phyloP scores from a whole-genome alignment of 2,113 vertebrate species.

The Illadopsis cleaveri region DNA sequence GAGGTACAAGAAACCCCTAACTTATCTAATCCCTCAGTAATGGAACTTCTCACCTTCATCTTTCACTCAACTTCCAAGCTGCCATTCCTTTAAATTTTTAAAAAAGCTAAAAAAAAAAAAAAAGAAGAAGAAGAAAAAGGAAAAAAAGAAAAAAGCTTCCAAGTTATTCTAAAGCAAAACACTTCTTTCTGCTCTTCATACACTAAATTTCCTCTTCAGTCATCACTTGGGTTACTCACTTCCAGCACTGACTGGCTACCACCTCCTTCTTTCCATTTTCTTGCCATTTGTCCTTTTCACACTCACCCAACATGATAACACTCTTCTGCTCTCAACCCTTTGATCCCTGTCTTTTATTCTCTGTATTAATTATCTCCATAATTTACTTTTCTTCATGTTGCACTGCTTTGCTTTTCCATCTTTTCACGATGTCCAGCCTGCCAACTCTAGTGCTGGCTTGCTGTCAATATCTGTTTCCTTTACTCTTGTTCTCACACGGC shows the following conservation, averaged over 20 bases:
- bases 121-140: rapidly evolving
- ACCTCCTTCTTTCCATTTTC: not conserved
- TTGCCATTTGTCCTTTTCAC: not conserved
- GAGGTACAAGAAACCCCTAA: not conserved
- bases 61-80: not conserved
- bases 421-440: not conserved
- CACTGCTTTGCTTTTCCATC: not conserved
- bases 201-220: not conserved
- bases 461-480: constrained; percentile 21
- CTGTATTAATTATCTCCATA: not conserved
- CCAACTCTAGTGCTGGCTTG: not conserved
- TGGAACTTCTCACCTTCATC: not conserved
- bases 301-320: not conserved
- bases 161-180: not conserved
- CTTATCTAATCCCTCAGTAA: not conserved
- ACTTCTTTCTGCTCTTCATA: not conserved
- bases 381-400: not conserved
- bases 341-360: not conserved
- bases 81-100: not conserved
- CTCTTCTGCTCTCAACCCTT: not conserved
- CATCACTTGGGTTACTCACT: not conserved
- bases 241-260: not conserved
- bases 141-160: not conserved
- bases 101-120: not conserved
- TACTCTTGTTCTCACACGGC: not conserved